Evolutionary conservation across 2,888 invertebrate species (phyloP).

Genomic region (Cetonia aurata): DNA sequence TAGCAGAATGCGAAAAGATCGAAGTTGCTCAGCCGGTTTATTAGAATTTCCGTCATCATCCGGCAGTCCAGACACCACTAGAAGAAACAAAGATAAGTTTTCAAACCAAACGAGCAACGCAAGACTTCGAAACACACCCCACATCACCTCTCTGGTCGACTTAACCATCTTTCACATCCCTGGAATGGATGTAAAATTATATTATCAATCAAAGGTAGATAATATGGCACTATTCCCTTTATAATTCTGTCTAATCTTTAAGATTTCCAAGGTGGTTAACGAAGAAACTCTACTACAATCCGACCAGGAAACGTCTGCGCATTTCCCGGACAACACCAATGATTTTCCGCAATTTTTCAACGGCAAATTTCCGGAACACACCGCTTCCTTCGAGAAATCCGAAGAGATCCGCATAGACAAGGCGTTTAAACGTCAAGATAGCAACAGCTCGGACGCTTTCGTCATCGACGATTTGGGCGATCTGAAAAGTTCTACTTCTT

Average conservation of each 20-base stretch:
- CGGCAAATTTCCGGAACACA: constrained; percentile 38
- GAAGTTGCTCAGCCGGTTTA: constrained; percentile 67
- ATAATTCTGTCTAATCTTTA: background rate
- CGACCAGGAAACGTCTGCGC: constrained; percentile 46
- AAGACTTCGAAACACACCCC: constrained; percentile 63
- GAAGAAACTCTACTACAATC: constrained; percentile 48
- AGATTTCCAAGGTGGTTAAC: constrained; percentile 38
- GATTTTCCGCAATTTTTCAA: constrained; percentile 41
- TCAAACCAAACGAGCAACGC: constrained; percentile 59
- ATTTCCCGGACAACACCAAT: constrained; percentile 39
- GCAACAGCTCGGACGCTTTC: constrained; percentile 31
- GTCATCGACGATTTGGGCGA: constrained; percentile 39
- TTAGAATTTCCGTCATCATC: constrained; percentile 61
- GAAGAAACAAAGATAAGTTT: constrained; percentile 64
- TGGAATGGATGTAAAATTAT: constrained; percentile 81
- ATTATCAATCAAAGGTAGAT: constrained; percentile 64
- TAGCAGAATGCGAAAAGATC: constrained; percentile 79
- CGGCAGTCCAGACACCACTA: constrained; percentile 64
- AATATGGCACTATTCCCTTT: background rate
- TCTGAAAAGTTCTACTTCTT: constrained; percentile 51
- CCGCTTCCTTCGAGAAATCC: constrained; percentile 57
- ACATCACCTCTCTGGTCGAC: constrained; percentile 73
- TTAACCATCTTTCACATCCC: constrained; percentile 92
- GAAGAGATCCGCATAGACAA: constrained; percentile 63
- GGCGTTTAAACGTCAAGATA: constrained; percentile 60